These are phyloP conservation scores for Rhinichthys osculus DNA, from an alignment of 2,797 vertebrate species.

Conservation along the genomic window DNA sequence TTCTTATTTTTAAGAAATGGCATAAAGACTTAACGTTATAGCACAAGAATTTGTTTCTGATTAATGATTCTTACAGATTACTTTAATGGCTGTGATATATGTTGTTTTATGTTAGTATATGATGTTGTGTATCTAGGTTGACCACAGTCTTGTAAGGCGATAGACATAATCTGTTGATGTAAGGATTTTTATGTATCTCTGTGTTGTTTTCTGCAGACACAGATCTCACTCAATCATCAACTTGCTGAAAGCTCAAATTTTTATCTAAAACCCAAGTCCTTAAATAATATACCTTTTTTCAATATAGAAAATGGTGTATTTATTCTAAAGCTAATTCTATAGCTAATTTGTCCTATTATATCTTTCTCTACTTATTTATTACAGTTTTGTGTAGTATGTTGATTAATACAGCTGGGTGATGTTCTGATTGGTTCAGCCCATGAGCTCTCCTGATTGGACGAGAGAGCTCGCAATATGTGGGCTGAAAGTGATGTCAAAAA, in stretches of 20 bases:
- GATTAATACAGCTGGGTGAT: not conserved
- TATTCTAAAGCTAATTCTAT: not conserved
- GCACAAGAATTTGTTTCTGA: not conserved
- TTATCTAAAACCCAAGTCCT: not conserved
- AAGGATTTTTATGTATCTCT: conserved; percentile 14
- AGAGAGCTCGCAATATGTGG: not conserved
- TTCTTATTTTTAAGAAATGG: not conserved
- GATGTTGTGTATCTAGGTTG: not conserved
- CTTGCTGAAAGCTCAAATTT: conserved; percentile 18
- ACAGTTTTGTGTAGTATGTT: not conserved
- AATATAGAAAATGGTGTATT: not conserved
- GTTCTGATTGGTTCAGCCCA: not conserved
- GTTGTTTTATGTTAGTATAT: not conserved
- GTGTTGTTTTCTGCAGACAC: conserved; percentile 29
- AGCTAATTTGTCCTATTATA: not conserved
- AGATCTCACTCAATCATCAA: conserved; percentile 9
- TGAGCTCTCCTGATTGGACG: conserved; percentile 12
- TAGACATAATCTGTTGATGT: conserved; percentile 12
- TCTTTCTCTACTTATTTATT: not conserved
- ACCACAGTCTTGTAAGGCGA: not conserved
- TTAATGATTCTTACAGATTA: not conserved
- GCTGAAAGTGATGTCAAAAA: conserved; percentile 45
- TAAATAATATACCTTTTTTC: not conserved
- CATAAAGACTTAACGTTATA: not conserved
- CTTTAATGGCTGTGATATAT: not conserved